These are phyloP conservation scores for Champsocephalus gunnari DNA, from an alignment of 2,797 vertebrate species.

Conservation along the genomic window DNA sequence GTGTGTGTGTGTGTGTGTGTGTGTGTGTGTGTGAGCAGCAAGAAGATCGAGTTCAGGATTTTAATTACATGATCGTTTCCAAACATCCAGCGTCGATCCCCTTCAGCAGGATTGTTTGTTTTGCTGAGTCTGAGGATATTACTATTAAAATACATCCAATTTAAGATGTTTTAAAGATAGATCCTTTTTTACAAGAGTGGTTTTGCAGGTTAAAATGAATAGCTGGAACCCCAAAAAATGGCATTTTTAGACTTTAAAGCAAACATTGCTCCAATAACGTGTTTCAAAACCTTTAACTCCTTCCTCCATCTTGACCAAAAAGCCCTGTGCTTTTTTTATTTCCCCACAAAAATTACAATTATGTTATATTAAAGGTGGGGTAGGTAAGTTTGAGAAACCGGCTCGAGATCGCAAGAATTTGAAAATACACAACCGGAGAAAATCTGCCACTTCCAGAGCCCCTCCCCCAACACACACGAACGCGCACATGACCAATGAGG, in stretches of 20 bases:
- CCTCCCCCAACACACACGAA: no score
- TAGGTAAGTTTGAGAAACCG: no score
- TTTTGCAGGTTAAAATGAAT: neutral
- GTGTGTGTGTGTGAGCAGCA: no score
- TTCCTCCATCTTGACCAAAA: neutral
- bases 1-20: no score
- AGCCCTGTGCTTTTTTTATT: neutral
- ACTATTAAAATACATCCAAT: neutral
- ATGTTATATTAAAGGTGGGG: neutral
- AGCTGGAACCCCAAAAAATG: neutral
- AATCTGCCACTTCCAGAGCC: no score
- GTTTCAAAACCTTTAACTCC: no score
- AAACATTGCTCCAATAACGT: neutral
- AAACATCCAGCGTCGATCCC: constrained; percentile 37
- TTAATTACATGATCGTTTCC: constrained; percentile 58
- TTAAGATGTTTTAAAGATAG: neutral
- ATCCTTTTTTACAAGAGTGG: no score
- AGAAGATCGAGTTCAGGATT: constrained; percentile 21
- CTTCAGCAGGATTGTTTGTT: no score
- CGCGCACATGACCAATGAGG: no score
- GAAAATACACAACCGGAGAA: no score
- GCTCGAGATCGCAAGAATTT: no score
- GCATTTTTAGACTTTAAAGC: neutral
- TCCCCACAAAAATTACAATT: neutral
- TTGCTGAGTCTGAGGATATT: neutral